phyloP scores from a whole-genome alignment of 2,888 invertebrate species.

The Macaria liturata region DNA sequence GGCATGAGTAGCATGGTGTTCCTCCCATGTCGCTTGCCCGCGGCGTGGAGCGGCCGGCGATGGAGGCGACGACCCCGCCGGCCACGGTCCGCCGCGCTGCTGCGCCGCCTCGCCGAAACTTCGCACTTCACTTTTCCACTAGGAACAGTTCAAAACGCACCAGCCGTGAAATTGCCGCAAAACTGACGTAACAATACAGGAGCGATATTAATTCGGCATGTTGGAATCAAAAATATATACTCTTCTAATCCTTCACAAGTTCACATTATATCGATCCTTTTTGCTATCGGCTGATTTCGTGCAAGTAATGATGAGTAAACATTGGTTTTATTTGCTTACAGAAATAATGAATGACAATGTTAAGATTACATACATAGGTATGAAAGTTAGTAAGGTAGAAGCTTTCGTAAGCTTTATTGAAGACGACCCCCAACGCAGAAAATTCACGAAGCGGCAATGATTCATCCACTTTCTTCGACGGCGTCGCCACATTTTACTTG shows the following conservation, averaged over 20 bases:
- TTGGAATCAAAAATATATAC: conserved; percentile 15
- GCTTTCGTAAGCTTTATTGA: conserved; percentile 8
- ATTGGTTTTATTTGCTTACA: too few relatives aligned
- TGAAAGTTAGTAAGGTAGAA: too few relatives aligned
- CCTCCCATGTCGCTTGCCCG: conserved; percentile 22
- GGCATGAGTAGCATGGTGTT: too few relatives aligned
- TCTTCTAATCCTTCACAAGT: too few relatives aligned
- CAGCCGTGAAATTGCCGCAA: conserved; percentile 78
- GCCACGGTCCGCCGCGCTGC: conserved; percentile 67
- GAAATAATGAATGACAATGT: too few relatives aligned
- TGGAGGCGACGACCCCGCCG: conserved; percentile 70
- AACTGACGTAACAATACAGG: conserved; percentile 65
- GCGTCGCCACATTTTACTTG: conserved; percentile 26
- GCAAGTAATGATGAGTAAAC: too few relatives aligned
- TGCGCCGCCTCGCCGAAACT: conserved; percentile 76
- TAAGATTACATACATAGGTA: too few relatives aligned
- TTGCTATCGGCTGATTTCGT: too few relatives aligned
- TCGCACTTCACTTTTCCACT: conserved; percentile 80
- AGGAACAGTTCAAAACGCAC: conserved; percentile 69
- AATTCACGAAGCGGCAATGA: conserved; percentile 20
- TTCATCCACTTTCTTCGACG: conserved; percentile 28
- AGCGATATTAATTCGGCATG: conserved; percentile 37
- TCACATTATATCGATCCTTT: too few relatives aligned
- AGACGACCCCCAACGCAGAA: conserved; percentile 11
- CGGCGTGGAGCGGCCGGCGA: conserved; percentile 37